Conservation (phyloP, 1,140 invertebrate genomes). For the Periplaneta americana region DNA sequence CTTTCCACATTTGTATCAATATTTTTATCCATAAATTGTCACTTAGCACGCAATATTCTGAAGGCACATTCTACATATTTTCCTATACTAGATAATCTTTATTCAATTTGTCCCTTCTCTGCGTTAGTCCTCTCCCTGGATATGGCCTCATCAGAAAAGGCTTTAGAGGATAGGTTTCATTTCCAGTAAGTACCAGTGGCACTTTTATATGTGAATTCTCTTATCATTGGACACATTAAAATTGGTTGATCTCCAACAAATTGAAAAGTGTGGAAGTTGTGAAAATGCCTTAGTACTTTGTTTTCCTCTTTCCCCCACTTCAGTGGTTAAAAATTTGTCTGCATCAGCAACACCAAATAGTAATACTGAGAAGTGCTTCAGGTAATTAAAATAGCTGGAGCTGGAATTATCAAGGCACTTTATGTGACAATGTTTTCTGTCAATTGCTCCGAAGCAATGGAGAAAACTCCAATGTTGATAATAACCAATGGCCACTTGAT, state of each 20-base stretch:
- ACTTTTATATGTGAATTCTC: not conserved
- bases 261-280: constrained; percentile 2
- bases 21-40: constrained; percentile 21
- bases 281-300: constrained; percentile 18
- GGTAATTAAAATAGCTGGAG: no score
- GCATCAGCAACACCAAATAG: constrained; percentile 29
- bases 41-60: constrained; percentile 27
- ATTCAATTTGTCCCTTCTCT: constrained; percentile 25
- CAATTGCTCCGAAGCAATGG: no score
- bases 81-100: constrained; percentile 28
- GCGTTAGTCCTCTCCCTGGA: constrained; percentile 14
- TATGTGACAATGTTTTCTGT: no score
- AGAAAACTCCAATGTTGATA: no score
- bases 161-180: constrained; percentile 34
- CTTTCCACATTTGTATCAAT: constrained; percentile 11
- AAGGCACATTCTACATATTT: constrained; percentile 31
- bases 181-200: constrained; percentile 29
- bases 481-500: no score
- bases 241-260: not conserved
- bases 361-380: constrained; percentile 30
- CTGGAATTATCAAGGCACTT: no score
- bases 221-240: not conserved
- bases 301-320: constrained; percentile 29
- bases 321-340: constrained; percentile 26
- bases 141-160: constrained; percentile 29